Evolutionary conservation across 2,888 invertebrate genomes (phyloP).

Genomic region (Ophion costatus): DNA sequence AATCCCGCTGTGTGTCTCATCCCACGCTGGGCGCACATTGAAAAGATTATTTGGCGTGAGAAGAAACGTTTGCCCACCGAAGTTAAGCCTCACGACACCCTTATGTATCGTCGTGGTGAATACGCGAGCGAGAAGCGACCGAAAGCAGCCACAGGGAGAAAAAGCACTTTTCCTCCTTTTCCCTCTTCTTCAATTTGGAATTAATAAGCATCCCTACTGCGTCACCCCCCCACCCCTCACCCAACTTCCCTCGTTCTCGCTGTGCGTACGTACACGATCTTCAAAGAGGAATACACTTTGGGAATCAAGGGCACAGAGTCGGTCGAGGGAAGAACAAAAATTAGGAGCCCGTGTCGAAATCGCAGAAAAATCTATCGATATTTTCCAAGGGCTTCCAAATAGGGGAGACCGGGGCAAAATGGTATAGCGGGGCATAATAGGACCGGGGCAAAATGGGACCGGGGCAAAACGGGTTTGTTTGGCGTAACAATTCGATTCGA

Average conservation of each 20-base stretch:
- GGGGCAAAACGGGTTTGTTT: no score
- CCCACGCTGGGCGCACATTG: constrained; percentile 4
- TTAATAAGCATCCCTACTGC: constrained; percentile 54
- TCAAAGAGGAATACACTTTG: constrained; percentile 14
- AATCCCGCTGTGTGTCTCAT: not conserved
- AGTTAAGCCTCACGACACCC: constrained; percentile 31
- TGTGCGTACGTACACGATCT: not conserved
- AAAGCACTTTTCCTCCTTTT: constrained; percentile 20
- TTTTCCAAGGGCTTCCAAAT: constrained; percentile 29
- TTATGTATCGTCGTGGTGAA: constrained; percentile 21
- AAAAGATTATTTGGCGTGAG: constrained; percentile 9
- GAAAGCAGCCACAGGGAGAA: not conserved
- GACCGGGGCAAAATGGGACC: no score
- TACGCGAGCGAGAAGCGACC: not conserved
- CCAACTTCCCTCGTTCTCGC: no score
- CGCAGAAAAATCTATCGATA: constrained; percentile 34
- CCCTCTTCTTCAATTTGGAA: constrained; percentile 49
- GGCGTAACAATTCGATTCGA: no score
- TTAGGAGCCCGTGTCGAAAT: constrained; percentile 13
- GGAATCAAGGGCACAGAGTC: not conserved
- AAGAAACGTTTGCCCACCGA: not conserved
- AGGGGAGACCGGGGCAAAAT: no score
- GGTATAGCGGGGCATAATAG: no score
- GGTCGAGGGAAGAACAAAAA: constrained; percentile 1
- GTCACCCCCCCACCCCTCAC: constrained; percentile 3